phyloP scores from a whole-genome alignment of 2,113 vertebrate species.

The Clinocottus analis region DNA sequence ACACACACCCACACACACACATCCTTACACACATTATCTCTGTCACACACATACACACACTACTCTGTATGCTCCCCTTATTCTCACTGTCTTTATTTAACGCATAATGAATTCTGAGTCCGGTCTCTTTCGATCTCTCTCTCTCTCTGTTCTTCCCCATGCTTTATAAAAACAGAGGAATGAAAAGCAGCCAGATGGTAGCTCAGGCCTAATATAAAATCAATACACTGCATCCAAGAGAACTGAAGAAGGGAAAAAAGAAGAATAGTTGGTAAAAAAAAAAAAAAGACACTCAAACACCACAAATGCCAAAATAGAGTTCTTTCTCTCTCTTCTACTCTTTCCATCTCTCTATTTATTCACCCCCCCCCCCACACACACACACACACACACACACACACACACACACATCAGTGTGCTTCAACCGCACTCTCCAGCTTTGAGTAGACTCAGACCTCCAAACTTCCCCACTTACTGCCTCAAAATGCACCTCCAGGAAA shows the following conservation, averaged over 20 bases:
- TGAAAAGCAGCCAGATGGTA: conserved; percentile 80
- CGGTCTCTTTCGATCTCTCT: conserved; percentile 56
- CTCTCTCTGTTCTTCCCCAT: conserved; percentile 56
- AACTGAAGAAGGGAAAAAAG: conserved; percentile 53
- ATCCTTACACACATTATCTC: conserved; percentile 4
- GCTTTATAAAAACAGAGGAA: conserved; percentile 79
- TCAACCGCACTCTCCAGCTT: conserved; percentile 48
- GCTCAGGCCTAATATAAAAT: conserved; percentile 80
- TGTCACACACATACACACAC: conserved; percentile 36
- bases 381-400: conserved; percentile 16
- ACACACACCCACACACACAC: conserved; percentile 13
- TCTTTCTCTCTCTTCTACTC: conserved; percentile 49
- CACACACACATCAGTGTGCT: conserved; percentile 30
- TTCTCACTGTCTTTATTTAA: conserved; percentile 74
- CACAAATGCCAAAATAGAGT: conserved; percentile 69
- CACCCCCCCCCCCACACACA: conserved; percentile 2
- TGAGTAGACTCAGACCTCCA: conserved; percentile 32
- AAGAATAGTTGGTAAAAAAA: conserved; percentile 54
- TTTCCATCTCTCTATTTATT: conserved; percentile 19
- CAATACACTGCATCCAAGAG: conserved; percentile 78
- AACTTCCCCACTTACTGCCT: conserved; percentile 53
- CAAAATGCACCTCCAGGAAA: conserved; percentile 24
- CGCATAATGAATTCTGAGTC: conserved; percentile 72
- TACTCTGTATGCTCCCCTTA: conserved; percentile 50
- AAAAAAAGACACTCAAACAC: conserved; percentile 63